These are phyloP conservation scores for Butorides virescens DNA, from an alignment of 2,113 vertebrate genomes.

Conservation along the genomic window DNA sequence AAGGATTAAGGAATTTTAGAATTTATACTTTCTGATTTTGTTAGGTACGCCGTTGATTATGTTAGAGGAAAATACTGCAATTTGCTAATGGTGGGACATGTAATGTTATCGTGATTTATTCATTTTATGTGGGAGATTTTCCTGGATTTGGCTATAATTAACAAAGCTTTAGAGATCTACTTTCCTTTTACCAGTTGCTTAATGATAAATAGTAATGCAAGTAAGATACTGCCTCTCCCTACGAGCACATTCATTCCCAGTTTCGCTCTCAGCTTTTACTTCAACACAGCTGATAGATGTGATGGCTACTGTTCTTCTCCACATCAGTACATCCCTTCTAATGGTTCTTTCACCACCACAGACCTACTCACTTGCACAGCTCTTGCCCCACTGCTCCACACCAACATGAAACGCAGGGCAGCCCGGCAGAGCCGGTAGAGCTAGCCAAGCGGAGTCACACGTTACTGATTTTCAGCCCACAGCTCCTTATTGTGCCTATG, in stretches of 20 bases:
- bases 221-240: not conserved
- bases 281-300: not conserved
- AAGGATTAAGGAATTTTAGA: not conserved
- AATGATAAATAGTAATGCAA: not conserved
- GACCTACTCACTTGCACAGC: not conserved
- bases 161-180: conserved; percentile 18
- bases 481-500: not conserved
- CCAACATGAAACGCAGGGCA: not conserved
- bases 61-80: not conserved
- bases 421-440: not conserved
- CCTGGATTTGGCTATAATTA: conserved; percentile 31
- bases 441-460: not conserved
- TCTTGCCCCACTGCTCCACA: not conserved
- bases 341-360: not conserved
- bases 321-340: not conserved
- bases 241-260: not conserved
- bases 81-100: conserved; percentile 6
- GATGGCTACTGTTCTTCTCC: not conserved
- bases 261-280: not conserved
- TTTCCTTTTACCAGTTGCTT: not conserved
- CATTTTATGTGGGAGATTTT: conserved; percentile 18
- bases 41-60: not conserved
- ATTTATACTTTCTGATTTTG: not conserved
- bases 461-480: not conserved
- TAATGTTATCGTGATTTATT: not conserved